Evolutionary conservation across 2,113 vertebrate genomes (phyloP), one percentile per base, ranked within the genome.

Genomic region (Electrona antarctica): DNA sequence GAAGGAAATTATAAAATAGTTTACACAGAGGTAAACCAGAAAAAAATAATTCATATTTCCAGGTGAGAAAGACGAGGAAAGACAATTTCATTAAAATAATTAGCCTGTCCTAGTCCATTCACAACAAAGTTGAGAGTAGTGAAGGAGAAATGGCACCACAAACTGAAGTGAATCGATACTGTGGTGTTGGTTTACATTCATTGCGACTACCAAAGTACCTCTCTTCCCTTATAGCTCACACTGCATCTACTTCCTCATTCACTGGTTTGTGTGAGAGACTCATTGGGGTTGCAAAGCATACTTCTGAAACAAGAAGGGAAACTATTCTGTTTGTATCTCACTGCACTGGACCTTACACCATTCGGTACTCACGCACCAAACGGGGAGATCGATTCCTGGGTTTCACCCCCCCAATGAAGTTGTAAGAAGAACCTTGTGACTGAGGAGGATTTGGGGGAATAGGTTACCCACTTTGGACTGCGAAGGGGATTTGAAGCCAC

Each of bases 231-330:
- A 7, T 8, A 33, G 71, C 65, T 79, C 58, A 47, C 63, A 54
- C 56, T 66, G 74, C 77, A 80, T 77, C 46, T 57, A 93, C 93
- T 93, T 93, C 93, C 93, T 93, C 90, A 88, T 92, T 90, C 15
- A 10, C 59, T 6, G 60, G 12, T 60, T 78, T 66, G 60, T 73
- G 68, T 76, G 64, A 46, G 60, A 67, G 60, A 64, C 73, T 55
- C 67, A 51, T 56, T 14, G 51, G 41, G 60, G 69, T 56, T 14
- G 45, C 2, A 68, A 73, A 63, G 72, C 70, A 8, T 13, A 0
- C 60, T 15, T 29, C 64, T 77, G 75, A 86, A 88, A 90, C 74
- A 1, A 85, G 85, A 91, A 85, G 78, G 3, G 84, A 81, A 77
- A 82, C 78, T 9, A 46, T 12, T 15, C 0, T n/a, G 28, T 7